A percentile compares a stretch with the other conserved stretches of the same genome.
These are phyloP conservation scores for Bathynomus jamesi DNA, from an alignment of 1,140 invertebrate genomes.

Conservation along the genomic window DNA sequence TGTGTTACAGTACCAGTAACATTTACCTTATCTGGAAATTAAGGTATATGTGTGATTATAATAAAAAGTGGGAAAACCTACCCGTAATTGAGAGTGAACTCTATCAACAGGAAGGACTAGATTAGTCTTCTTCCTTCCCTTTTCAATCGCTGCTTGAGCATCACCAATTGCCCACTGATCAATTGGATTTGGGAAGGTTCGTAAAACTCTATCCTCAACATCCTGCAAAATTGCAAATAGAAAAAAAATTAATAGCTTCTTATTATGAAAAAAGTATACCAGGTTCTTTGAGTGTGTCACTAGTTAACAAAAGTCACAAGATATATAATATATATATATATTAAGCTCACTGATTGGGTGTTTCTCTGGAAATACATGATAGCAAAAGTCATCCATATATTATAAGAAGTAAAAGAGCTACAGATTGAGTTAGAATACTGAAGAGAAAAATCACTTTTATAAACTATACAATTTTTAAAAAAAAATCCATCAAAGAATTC, in stretches of 20 bases:
- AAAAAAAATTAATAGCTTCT: neutral
- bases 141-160: constrained; percentile 72
- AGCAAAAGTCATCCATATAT: too few species aligned
- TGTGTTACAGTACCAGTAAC: too few species aligned
- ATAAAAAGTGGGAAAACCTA: constrained; percentile 43
- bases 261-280: constrained; percentile 1
- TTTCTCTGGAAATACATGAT: too few species aligned
- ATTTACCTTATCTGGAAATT: neutral
- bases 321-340: neutral
- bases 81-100: constrained; percentile 79
- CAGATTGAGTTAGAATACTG: too few species aligned
- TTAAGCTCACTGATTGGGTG: neutral
- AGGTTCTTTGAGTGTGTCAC: neutral
- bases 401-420: too few species aligned
- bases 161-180: constrained; percentile 86
- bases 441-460: too few species aligned
- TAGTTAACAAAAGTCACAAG: neutral
- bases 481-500: too few species aligned
- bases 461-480: too few species aligned
- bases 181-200: constrained; percentile 85
- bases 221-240: constrained; percentile 47
- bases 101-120: constrained; percentile 80
- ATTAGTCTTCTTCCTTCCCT: constrained; percentile 71
- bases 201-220: constrained; percentile 82
- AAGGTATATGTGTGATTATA: neutral